Base-by-base conservation (phyloP, 2,113 vertebrate species). In the Addax nasomaculatus region DNA sequence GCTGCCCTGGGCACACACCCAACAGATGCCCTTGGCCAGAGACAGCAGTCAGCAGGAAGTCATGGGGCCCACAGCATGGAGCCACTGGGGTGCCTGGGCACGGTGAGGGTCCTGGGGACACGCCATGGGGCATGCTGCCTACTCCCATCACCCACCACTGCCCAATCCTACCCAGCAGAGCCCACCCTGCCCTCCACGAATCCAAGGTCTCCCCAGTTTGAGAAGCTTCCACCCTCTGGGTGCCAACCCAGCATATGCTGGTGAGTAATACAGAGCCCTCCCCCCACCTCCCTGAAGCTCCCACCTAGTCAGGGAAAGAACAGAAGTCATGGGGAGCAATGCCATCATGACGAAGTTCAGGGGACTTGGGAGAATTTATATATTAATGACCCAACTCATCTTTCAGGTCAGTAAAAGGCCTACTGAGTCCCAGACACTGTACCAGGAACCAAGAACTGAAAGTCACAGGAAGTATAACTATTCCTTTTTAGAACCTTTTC, bases 61-160 rank as follows among this genome's bases (percentile, higher is more conserved):
- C 43, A 7, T 2, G 39, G 30, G 33, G 27, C 21, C 67, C 16
- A 3, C 27, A 13, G 33, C 17, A 21, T 1, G 1, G 62, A 62
- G 85, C 45, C 62, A 5, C 53, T 2, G 4, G 30, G 5, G 6
- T 55, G 19, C 47, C 76, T 19, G 2, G 45, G 33, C 29, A 23
- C 0, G 13, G 70, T 0, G 17, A 51, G 25, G 55, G n/a, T 33
- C 12, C 1, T n/a, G 6, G 78, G 39, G n/a, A 51, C 4, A 19
- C 0, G 7, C 84, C 39, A 17, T 0, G 29, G 30, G 17, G 15
- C 16, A 1, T 27, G 29, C 15, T 15, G 7, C 27, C 5, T 15
- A 43, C 5, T 5, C 33, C 21, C 25, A 4, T n/a, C 16, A 70
- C 80, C n/a, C 15, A 73, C 47, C 73, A 43, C 60, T 4, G 30